Evolutionary conservation across 2,113 vertebrate species (phyloP).

Genomic region (Pipa parva): DNA sequence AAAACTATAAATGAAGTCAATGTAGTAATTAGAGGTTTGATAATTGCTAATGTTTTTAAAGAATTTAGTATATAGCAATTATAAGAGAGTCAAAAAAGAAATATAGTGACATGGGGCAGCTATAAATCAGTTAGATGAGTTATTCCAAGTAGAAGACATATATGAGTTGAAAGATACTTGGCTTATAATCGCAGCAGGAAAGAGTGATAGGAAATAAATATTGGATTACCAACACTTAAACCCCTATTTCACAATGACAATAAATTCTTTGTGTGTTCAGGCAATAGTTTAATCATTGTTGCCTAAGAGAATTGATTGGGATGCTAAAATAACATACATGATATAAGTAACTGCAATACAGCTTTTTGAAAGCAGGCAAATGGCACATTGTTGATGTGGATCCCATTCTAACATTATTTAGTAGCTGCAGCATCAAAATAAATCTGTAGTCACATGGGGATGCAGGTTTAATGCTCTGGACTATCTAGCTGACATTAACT

Average conservation of each 20-base stretch:
- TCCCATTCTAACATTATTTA: slow-evolving; percentile 32
- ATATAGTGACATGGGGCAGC: too few species aligned
- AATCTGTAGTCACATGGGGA: slow-evolving; percentile 30
- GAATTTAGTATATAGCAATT: neutral
- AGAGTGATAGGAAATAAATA: too few species aligned
- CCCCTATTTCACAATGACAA: too few species aligned
- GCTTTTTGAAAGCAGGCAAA: slow-evolving; percentile 28
- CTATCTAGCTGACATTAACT: slow-evolving; percentile 21
- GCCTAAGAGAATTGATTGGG: slow-evolving; percentile 11
- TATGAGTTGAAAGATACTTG: too few species aligned
- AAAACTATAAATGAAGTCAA: neutral
- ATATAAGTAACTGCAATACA: slow-evolving; percentile 26
- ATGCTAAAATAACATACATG: slow-evolving; percentile 28
- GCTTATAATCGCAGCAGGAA: too few species aligned
- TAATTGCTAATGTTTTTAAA: neutral
- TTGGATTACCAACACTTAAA: too few species aligned
- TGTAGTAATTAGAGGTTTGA: neutral
- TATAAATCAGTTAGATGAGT: too few species aligned
- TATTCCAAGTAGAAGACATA: too few species aligned
- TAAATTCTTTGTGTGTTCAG: neutral
- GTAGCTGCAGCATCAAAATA: slow-evolving; percentile 22
- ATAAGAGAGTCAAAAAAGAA: neutral
- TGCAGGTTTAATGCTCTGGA: slow-evolving; percentile 25
- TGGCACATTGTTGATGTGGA: slow-evolving; percentile 30
- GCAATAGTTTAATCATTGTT: slow-evolving; percentile 10